Base-by-base conservation (phyloP, 2,797 vertebrate species). In the Lindbergichthys nudifrons region DNA sequence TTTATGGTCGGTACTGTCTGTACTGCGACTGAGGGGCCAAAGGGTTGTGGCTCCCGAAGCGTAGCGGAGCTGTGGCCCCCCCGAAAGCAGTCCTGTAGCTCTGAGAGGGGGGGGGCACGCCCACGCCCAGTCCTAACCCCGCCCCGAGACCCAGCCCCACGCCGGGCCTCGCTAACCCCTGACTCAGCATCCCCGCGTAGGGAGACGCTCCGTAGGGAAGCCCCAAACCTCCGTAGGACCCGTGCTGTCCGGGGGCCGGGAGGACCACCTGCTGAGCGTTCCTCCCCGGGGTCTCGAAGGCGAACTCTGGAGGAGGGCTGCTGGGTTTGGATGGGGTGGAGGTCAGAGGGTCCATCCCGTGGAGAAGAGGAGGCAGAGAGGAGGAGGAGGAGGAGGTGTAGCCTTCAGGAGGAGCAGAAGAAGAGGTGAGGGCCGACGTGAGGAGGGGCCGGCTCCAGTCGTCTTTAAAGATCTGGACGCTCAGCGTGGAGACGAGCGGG, bases 401-500 rank as follows among this genome's bases (percentile, higher is more conserved):
- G 52, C 65, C 71, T 0, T 91, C 87, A 0, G 47, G 74, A 1
- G 79, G 57, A 2, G 68, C 50, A 82, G 75, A 10, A 88, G 72
- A 11, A 73, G 95, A 85, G 47, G 96, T 88, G 43, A 96, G 92
- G 54, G 95, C 70, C 80, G 95, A 94, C 2, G 95, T 94, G 30
- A 96, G 88, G 77, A 98, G 92, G 0, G 97, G 97, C 12, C 97
- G 93, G 51, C 92, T 94, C 98, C 98, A 99, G 83, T 99, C 98
- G 70, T 99, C 98, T 85, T 99, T 99, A 77, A 99, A 98, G 92
- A 99, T 97, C 84, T 99, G 98, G 72, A 99, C 95, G 0, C 97
- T 97, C 87, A 99, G 93, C 4, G 95, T 95, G 70, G 97, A 96
- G 57, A 99, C 97, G 7, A 99, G 90, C 0, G 96, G 94, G 85